Conservation (phyloP, 1,140 invertebrate species). For the Macrocentrus cingulum region DNA sequence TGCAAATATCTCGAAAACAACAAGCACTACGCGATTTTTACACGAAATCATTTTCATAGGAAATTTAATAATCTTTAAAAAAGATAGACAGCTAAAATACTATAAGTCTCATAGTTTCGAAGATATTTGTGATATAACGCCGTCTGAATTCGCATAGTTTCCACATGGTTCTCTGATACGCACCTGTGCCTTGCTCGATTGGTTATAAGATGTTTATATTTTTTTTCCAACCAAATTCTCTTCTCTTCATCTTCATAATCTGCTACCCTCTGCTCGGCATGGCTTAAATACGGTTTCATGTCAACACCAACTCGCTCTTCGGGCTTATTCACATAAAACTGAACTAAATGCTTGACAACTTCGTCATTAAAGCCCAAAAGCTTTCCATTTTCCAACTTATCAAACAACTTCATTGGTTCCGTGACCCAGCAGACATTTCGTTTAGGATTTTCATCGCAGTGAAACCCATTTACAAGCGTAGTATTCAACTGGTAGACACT, state of each 20-base stretch:
- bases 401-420: constrained; percentile 72
- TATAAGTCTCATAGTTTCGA: background rate
- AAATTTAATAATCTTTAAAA: no score
- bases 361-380: constrained; percentile 80
- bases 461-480: constrained; percentile 64
- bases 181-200: constrained; percentile 64
- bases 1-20: no score
- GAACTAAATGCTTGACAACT: constrained; percentile 72
- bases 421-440: constrained; percentile 84
- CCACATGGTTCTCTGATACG: no score
- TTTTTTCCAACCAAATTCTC: constrained; percentile 68
- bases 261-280: constrained; percentile 63
- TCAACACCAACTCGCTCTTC: constrained; percentile 63
- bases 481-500: constrained; percentile 90
- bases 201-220: constrained; percentile 68
- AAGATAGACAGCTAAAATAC: no score
- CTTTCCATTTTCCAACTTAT: constrained; percentile 70
- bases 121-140: no score
- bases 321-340: constrained; percentile 75
- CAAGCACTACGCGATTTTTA: no score
- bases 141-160: no score
- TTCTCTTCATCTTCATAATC: constrained; percentile 69
- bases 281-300: constrained; percentile 73
- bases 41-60: no score
- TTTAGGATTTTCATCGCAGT: constrained; percentile 66